Evolutionary conservation across 2,113 vertebrate species (phyloP).

Genomic region (Crotalus helleri): DNA sequence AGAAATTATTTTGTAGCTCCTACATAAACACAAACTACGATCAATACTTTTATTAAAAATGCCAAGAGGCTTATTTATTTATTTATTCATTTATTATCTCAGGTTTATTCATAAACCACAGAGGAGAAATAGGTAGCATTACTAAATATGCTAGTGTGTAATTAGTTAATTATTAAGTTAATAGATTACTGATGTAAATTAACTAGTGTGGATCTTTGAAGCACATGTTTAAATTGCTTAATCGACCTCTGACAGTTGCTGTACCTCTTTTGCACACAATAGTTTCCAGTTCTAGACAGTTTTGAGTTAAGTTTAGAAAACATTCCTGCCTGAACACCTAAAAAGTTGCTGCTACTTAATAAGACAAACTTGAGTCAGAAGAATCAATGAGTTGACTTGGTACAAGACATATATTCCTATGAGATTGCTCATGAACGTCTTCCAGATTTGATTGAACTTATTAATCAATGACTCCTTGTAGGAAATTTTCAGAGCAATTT

Average conservation of each 20-base stretch:
- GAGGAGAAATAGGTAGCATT: fast-evolving
- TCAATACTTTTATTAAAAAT: background rate
- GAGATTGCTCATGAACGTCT: background rate
- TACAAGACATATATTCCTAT: background rate
- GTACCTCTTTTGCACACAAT: background rate
- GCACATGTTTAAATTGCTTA: fast-evolving
- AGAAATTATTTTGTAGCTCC: background rate
- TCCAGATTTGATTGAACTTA: fast-evolving
- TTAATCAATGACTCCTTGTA: background rate
- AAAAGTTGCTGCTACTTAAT: background rate
- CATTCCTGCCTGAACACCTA: background rate
- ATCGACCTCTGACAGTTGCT: background rate
- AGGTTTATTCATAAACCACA: background rate
- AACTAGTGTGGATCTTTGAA: fast-evolving
- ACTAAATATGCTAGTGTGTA: fast-evolving
- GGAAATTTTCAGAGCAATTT: background rate
- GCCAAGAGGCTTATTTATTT: background rate
- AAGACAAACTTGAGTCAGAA: background rate
- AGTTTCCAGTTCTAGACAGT: no score
- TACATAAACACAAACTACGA: background rate
- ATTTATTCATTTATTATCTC: background rate
- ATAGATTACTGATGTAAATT: slow-evolving; percentile 49
- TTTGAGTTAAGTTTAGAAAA: background rate
- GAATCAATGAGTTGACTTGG: background rate
- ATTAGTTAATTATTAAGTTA: slow-evolving; percentile 69